Percentiles rank a stretch among this genome's conserved stretches.
Conservation (phyloP, 2,797 vertebrate species). For the Chelidonichthys spinosus region DNA sequence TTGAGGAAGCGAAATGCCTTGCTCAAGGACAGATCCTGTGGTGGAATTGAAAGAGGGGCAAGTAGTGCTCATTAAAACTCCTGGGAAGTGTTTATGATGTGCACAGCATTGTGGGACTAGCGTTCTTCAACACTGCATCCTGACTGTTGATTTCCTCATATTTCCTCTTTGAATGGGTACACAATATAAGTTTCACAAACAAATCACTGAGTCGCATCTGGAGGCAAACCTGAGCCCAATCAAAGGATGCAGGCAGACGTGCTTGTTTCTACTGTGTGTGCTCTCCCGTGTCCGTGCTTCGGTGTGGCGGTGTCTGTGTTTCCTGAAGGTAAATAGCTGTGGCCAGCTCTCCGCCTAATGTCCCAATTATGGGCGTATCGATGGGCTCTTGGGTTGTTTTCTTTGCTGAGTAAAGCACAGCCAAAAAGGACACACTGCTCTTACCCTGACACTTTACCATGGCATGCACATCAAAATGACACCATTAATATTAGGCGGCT, state of each 20-base stretch:
- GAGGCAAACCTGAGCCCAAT: neutral
- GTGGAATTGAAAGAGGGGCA: conserved; percentile 5
- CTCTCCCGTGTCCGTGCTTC: neutral
- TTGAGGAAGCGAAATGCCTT: conserved; percentile 26
- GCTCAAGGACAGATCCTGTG: conserved; percentile 23
- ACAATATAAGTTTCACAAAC: neutral
- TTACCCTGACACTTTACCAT: conserved; percentile 43
- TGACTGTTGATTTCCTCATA: neutral
- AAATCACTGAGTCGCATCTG: neutral
- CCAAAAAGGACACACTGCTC: conserved; percentile 65
- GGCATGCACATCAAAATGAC: conserved; percentile 65
- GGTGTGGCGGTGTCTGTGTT: conserved; percentile 7
- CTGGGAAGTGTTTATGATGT: neutral
- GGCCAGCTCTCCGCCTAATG: conserved; percentile 64
- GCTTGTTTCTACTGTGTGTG: neutral
- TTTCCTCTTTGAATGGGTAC: neutral
- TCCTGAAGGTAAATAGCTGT: conserved; percentile 21
- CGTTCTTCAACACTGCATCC: neutral
- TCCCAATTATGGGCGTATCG: conserved; percentile 64
- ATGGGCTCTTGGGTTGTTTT: conserved; percentile 63
- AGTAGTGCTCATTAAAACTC: neutral
- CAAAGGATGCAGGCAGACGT: neutral
- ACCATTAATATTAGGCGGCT: conserved; percentile 63
- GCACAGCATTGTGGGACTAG: neutral
- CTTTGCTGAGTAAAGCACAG: conserved; percentile 62